Base-by-base conservation (phyloP, 1,140 invertebrate genomes). In the Chionoecetes opilio region DNA sequence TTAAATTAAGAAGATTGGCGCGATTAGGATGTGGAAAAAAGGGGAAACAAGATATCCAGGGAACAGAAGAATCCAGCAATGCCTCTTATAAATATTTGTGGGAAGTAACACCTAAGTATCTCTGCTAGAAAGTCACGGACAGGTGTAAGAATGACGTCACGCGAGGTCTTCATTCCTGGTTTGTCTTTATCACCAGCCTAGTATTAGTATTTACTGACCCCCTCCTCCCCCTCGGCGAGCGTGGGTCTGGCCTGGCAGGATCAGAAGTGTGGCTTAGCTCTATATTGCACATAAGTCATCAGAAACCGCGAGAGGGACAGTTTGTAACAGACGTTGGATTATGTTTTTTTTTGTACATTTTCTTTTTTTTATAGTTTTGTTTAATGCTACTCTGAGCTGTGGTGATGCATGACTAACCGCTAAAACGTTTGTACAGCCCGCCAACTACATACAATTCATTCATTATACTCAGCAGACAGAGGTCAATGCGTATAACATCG, bases 251-350 rank as follows among this genome's bases (percentile, higher is more conserved):
- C 53, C 53, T 94, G 86, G 86, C 86, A 94, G 93, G 86, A 94
- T 94, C 86, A 94, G 75, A 29, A 34, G 53, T 53, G 75, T 34
- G 88, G 88, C 94, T 95, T 95, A 95, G 94, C n/a, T 63, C 90
- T 95, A 95, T 95, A 95, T 95, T 95, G 94, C 94, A 95, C 94
- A 87, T 95, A 35, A n/a, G 38, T 75, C 75, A 87, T 29, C 63
- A 46, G 82, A 85, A 75, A 32, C 31, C 86, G 32, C n/a, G 38
- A 32, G n/a, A 35, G 84, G 75, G 32, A 84, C 17, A 84, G 75
- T 41, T 82, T 31, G n/a, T 53, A 87, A 93, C 8, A 88, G 32
- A 90, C 14, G 35, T 8, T 75, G 41, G 41, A 46, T 63, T 26
- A 21, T 21, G 3, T 63, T 9, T 63, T 63, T 63, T 63, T 63